Conservation (phyloP, 2,888 invertebrate genomes). For the Bimastos eiseni region DNA sequence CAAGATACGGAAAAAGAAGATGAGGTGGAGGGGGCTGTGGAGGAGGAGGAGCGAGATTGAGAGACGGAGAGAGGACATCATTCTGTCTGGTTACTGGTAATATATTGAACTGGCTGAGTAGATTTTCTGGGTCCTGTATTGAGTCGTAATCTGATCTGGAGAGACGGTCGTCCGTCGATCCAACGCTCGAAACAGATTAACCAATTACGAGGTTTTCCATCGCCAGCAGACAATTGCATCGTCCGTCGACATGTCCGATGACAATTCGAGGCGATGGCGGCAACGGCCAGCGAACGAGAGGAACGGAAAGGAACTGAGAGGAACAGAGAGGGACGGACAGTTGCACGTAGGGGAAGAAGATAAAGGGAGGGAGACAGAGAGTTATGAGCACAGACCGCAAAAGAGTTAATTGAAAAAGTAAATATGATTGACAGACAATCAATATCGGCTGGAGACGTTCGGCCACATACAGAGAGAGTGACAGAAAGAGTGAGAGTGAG, state of each 20-base stretch:
- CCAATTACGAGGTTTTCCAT: conserved; percentile 6
- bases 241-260: background rate
- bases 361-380: background rate
- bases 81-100: background rate
- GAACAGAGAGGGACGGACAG: background rate
- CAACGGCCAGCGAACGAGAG: background rate
- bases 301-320: background rate
- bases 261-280: background rate
- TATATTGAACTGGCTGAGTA: background rate
- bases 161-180: background rate
- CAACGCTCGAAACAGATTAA: background rate
- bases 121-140: conserved; percentile 13
- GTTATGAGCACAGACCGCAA: background rate
- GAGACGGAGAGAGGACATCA: background rate
- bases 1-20: background rate
- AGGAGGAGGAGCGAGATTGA: background rate
- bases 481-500: too few species aligned
- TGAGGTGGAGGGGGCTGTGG: background rate
- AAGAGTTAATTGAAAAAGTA: background rate
- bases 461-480: background rate
- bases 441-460: conserved; percentile 6
- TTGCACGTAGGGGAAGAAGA: background rate
- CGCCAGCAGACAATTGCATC: conserved; percentile 6
- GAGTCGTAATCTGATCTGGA: background rate
- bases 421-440: conserved; percentile 13